These are phyloP conservation scores for Thera britannica DNA, from an alignment of 2,888 invertebrate genomes.

Conservation along the genomic window DNA sequence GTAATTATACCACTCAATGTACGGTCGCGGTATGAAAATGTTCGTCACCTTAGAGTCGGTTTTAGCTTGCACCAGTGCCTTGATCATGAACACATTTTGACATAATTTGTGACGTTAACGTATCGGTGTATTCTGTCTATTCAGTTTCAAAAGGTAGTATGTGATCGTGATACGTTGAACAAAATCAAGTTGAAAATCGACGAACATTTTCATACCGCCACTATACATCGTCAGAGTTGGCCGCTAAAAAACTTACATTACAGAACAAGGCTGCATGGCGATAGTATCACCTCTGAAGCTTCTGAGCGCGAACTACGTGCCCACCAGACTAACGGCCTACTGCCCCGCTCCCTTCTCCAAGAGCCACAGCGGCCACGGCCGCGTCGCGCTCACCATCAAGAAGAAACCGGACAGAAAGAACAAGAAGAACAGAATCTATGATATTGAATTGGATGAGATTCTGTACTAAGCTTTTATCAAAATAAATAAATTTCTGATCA, in stretches of 20 bases:
- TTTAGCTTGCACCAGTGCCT: too few relatives aligned
- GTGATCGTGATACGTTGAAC: too few relatives aligned
- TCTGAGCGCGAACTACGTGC: constrained; percentile 85
- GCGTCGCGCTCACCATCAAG: constrained; percentile 56
- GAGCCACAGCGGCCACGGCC: constrained; percentile 32
- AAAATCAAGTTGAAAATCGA: too few relatives aligned
- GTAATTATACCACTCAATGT: too few relatives aligned
- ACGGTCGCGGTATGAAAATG: too few relatives aligned
- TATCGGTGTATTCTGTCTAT: too few relatives aligned
- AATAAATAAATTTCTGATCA: neutral
- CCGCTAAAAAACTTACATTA: constrained; percentile 27
- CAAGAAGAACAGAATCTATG: constrained; percentile 48
- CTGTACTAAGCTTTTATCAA: constrained; percentile 40
- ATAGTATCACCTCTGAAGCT: constrained; percentile 87
- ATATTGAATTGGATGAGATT: constrained; percentile 64
- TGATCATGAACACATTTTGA: too few relatives aligned
- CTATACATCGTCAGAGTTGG: too few relatives aligned
- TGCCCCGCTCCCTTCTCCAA: constrained; percentile 54
- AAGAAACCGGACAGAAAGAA: constrained; percentile 33
- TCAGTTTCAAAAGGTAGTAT: too few relatives aligned
- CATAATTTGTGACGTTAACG: too few relatives aligned
- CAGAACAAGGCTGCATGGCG: constrained; percentile 77
- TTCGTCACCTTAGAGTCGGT: too few relatives aligned
- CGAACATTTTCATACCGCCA: too few relatives aligned
- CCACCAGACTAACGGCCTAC: constrained; percentile 83